phyloP scores from a whole-genome alignment of 2,888 invertebrate species.

The Coleophora flavipennella region DNA sequence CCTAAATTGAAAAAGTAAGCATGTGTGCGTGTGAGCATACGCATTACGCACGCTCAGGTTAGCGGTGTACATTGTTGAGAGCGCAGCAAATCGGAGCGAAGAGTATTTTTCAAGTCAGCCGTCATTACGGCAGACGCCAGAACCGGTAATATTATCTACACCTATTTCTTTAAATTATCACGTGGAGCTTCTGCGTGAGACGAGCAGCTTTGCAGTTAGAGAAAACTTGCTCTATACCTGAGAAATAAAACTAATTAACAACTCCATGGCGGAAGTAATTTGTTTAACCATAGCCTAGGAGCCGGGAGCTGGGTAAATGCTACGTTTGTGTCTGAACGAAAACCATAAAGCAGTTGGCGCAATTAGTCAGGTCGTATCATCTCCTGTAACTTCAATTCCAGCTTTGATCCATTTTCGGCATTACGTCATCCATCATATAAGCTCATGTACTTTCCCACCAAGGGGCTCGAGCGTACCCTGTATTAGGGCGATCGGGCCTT shows the following conservation, averaged over 20 bases:
- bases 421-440: no score
- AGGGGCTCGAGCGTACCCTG: no score
- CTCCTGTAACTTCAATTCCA: no score
- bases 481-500: no score
- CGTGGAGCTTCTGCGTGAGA: conserved; percentile 32
- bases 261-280: conserved; percentile 36
- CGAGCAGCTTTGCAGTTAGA: conserved; percentile 25
- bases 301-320: not conserved
- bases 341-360: no score
- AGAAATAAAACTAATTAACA: conserved; percentile 41
- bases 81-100: conserved; percentile 21
- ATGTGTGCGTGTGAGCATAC: conserved; percentile 12
- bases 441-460: no score
- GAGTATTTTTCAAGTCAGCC: conserved; percentile 29
- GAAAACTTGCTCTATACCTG: conserved; percentile 34
- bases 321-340: no score
- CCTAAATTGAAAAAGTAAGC: conserved; percentile 5
- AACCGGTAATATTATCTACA: conserved; percentile 29
- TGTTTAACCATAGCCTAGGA: conserved; percentile 23
- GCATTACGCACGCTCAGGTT: conserved; percentile 27
- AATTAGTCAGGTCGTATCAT: no score
- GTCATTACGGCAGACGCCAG: conserved; percentile 30
- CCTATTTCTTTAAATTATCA: conserved; percentile 40
- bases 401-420: no score
- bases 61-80: conserved; percentile 38